These are phyloP conservation scores for Agonopterix subpropinquella DNA, from an alignment of 2,888 invertebrate genomes.

Conservation along the genomic window DNA sequence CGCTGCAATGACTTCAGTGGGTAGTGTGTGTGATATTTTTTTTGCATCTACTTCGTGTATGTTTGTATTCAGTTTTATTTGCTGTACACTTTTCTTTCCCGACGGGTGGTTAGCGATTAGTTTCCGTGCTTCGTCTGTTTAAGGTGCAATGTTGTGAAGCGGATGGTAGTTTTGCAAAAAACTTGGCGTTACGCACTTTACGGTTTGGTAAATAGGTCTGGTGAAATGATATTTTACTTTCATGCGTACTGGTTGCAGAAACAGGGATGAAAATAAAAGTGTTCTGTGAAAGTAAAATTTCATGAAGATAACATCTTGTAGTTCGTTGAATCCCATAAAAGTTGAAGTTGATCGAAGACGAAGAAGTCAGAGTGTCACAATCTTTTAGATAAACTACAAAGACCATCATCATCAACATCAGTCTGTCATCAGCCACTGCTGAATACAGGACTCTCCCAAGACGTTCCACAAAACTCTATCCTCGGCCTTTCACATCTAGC, in stretches of 20 bases:
- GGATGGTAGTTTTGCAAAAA: constrained; percentile 25
- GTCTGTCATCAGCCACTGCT: no score
- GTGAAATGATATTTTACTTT: constrained; percentile 66
- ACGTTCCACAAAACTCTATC: no score
- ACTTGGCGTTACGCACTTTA: constrained; percentile 28
- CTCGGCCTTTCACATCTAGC: no score
- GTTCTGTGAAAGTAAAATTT: neutral
- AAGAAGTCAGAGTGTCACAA: no score
- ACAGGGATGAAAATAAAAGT: constrained; percentile 10
- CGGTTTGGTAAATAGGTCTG: constrained; percentile 42
- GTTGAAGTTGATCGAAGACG: no score
- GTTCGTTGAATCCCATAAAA: no score
- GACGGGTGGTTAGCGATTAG: constrained; percentile 31
- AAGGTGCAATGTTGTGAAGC: constrained; percentile 43
- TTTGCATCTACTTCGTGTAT: constrained; percentile 35
- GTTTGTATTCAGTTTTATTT: constrained; percentile 34
- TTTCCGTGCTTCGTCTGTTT: constrained; percentile 35
- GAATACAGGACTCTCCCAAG: no score
- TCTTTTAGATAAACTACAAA: no score
- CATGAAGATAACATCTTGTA: neutral
- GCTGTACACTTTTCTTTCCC: constrained; percentile 53
- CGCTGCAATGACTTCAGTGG: constrained; percentile 49
- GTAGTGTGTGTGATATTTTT: constrained; percentile 51
- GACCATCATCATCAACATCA: no score
- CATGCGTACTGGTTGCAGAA: constrained; percentile 40